Base-by-base conservation (phyloP, 2,113 vertebrate species). In the Myanophis thanlyinensis region DNA sequence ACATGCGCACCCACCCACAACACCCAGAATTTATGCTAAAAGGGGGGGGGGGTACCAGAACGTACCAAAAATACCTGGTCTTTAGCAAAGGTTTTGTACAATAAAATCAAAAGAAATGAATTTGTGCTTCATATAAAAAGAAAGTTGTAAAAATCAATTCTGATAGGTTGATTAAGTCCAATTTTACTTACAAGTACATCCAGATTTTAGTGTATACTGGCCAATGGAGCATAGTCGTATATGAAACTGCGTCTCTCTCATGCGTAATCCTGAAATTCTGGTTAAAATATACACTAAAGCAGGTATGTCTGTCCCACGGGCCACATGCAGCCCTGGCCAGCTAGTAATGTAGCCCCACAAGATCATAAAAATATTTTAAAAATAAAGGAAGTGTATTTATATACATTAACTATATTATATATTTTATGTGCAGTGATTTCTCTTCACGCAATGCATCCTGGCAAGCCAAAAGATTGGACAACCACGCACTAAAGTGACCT, bases 401-500 rank as follows among this genome's bases (percentile, higher is more conserved):
- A 12, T 30, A 62, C 27, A 62, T 30, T 30, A 62, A 30, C 27
- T 30, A 4, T 30, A 62, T 62, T 62, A 62, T 13, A n/a, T n/a
- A n/a, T 67, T 67, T 67, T 67, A 67, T 30, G 87, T 9, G 67
- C 2, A 23, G 5, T 30, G 92, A 94, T 93, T 67, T 67, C 30
- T 67, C 62, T 67, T 30, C 53, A 54, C 7, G 23, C 22, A 67
- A 62, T 1, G 59, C 0, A 1, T 10, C 3, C 27, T 1, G 62
- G 30, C 62, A 67, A n/a, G 62, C 12, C 62, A 67, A 52, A 47
- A 54, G 59, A 6, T 25, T 0, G 0, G 90, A 0, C 22, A 84
- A 92, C 91, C 20, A 49, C 49, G 10, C 30, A 0, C 52, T 91
- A 47, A 22, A 27, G 6, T 44, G 9, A 80, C 18, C 1, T 80